A percentile compares a stretch with the other conserved stretches of the same genome.
Conservation (phyloP, 2,113 vertebrate species). For the Neomonachus schauinslandi region DNA sequence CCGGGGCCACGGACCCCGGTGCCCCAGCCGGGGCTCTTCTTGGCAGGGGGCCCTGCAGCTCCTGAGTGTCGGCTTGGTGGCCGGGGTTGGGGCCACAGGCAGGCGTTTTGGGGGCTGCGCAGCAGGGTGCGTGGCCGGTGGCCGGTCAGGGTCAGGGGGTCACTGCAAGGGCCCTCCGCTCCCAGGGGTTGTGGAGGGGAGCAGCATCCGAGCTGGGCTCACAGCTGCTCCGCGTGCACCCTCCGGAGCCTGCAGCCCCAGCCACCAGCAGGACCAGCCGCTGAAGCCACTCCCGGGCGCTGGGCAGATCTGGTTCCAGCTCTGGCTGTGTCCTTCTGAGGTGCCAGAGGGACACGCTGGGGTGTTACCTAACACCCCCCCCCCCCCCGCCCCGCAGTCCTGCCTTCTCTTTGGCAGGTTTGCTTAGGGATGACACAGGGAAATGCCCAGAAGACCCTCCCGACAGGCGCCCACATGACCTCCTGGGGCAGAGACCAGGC, state of each 20-base stretch:
- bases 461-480: not conserved
- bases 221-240: accelerated
- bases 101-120: not conserved
- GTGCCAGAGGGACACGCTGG: not conserved
- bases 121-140: not conserved
- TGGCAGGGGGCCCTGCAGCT: not conserved
- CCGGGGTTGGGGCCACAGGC: not conserved
- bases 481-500: not conserved
- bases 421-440: not conserved
- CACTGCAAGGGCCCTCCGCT: accelerated
- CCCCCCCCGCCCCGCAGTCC: accelerated
- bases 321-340: not conserved
- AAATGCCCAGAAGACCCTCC: not conserved
- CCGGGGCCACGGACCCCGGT: not conserved
- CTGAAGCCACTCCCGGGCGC: not conserved
- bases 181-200: not conserved
- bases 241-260: not conserved
- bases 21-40: not conserved
- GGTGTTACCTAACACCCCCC: constrained; percentile 43
- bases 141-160: not conserved
- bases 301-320: not conserved
- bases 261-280: not conserved
- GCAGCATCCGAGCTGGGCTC: accelerated
- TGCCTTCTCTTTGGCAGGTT: not conserved
- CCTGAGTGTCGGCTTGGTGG: accelerated